Conservation (phyloP, 2,888 invertebrate species). For the Meandrusa payeni region DNA sequence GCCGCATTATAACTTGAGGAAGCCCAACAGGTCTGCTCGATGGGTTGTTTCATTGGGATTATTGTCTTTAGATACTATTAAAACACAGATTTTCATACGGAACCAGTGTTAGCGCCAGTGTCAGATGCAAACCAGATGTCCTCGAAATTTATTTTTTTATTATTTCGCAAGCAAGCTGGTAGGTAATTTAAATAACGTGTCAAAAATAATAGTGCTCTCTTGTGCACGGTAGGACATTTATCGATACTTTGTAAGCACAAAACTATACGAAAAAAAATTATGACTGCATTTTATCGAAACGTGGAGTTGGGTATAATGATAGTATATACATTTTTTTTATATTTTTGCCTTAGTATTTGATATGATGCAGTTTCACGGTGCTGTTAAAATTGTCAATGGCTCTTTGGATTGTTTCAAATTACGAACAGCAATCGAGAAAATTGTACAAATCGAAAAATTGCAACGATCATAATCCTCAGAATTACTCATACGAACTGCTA, state of each 20-base stretch:
- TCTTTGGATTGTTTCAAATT: constrained; percentile 7
- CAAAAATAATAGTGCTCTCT: constrained; percentile 8
- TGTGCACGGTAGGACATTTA: constrained; percentile 9
- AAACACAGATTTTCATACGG: no score
- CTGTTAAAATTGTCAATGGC: constrained; percentile 3
- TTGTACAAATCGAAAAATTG: no score
- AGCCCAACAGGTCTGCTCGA: no score
- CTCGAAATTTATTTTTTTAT: not conserved
- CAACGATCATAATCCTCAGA: constrained; percentile 5
- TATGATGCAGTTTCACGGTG: constrained; percentile 9
- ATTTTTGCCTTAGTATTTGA: constrained; percentile 3
- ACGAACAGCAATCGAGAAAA: constrained; percentile 1
- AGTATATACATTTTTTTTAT: constrained; percentile 4
- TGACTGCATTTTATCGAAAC: constrained; percentile 1
- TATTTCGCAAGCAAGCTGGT: not conserved
- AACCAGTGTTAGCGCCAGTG: no score
- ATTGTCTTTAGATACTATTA: no score
- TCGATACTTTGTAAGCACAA: constrained; percentile 11
- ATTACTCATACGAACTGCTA: constrained; percentile 16
- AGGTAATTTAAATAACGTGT: constrained; percentile 13
- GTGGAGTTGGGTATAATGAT: constrained; percentile 7
- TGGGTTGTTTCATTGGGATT: no score
- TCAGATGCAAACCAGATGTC: no score
- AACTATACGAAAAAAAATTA: constrained; percentile 1
- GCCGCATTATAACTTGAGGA: no score